A percentile compares a stretch with the other conserved stretches of the same genome.
phyloP scores from a whole-genome alignment of 2,797 vertebrate species.

The Pseudomugil tenellus region DNA sequence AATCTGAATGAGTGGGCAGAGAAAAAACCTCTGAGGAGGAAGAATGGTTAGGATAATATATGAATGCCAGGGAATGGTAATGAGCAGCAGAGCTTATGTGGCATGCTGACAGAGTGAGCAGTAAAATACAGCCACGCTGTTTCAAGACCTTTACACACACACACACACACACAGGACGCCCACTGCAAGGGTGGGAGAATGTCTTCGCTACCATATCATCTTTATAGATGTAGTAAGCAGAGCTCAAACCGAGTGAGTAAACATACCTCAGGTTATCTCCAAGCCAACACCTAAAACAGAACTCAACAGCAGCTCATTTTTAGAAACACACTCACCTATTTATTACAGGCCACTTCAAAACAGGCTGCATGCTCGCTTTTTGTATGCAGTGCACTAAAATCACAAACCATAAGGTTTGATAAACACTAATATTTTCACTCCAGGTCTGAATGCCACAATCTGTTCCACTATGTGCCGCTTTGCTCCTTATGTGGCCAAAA shows the following conservation, averaged over 20 bases:
- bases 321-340: slow-evolving; percentile 15
- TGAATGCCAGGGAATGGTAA: slow-evolving; percentile 58
- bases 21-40: slow-evolving; percentile 34
- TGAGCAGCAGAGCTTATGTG: slow-evolving; percentile 26
- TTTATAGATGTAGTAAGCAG: slow-evolving; percentile 38
- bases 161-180: slow-evolving; percentile 11
- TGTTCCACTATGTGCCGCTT: no score
- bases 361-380: slow-evolving; percentile 24
- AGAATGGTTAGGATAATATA: slow-evolving; percentile 48
- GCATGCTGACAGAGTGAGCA: slow-evolving; percentile 26
- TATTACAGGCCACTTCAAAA: slow-evolving; percentile 28
- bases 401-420: neutral
- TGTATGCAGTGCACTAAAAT: slow-evolving; percentile 13
- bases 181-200: slow-evolving; percentile 31
- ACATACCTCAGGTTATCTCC: slow-evolving; percentile 23
- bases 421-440: no score
- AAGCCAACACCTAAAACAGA: slow-evolving; percentile 20
- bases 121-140: slow-evolving; percentile 32
- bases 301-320: slow-evolving; percentile 24
- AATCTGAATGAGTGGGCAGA: slow-evolving; percentile 50
- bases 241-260: slow-evolving; percentile 34
- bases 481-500: no score
- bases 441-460: no score
- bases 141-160: slow-evolving; percentile 13
- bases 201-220: slow-evolving; percentile 50